Base-by-base conservation (phyloP, 2,797 vertebrate species). In the Tangara arthus region DNA sequence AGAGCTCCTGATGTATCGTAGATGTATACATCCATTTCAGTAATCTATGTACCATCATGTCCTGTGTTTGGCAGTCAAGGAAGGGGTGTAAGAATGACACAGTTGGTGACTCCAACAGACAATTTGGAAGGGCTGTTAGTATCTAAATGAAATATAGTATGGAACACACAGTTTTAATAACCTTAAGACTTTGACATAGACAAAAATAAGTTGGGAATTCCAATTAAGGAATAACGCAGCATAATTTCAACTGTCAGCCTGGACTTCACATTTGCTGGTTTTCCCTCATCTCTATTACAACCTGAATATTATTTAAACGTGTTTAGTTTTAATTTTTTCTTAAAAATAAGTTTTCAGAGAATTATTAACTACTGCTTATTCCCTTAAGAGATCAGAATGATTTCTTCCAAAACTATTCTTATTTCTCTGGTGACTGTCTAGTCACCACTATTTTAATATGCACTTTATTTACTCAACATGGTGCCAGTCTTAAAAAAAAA, bases 301-400 rank as follows among this genome's bases (percentile, higher is more conserved):
- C 57, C 89, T 93, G 86, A 28, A 69, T 46, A 53, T 93, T 95
- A 95, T 76, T 93, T 94, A 89, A 96, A 94, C 27, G 70, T 28
- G 41, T 50, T 34, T 60, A 4, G 91, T 92, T 89, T 89, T 82
- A 84, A 94, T 93, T 95, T 89, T 93, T 60, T 63, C 75, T 94
- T 66, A 42, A 90, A 91, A 95, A 65, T 79, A 47, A 3, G 70
- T 87, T 83, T 77, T 57, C 70, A 59, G 70, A 60, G 15, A 73
- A 68, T 95, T 95, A 87, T 78, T 89, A 97, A 89, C 75, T 80
- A 87, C 27, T 55, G 34, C 17, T 93, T 92, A 93, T 96, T 95
- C 94, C 83, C 73, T 90, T 68, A 93, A 89, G 80, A 96, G 82
- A 86, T 60, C 34, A 53, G 34, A 73, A 84, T 73, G 35, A 94